Conservation (phyloP, 2,888 invertebrate species). For the Cremastobaeus sp. region DNA sequence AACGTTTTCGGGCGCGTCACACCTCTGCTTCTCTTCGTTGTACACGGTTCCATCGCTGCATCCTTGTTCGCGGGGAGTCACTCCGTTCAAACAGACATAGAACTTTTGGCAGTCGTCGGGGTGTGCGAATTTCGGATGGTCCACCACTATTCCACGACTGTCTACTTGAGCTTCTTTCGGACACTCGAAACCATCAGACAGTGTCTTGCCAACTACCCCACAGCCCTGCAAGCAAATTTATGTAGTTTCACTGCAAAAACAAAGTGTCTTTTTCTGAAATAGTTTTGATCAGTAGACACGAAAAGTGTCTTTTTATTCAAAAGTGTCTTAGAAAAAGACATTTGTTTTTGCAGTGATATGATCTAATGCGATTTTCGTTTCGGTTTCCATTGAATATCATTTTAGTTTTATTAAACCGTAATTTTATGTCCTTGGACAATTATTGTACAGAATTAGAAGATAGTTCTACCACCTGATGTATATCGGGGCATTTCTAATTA, state of each 20-base stretch:
- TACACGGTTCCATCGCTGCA: slow-evolving; percentile 94
- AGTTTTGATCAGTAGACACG: no score
- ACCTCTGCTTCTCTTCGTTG: slow-evolving; percentile 90
- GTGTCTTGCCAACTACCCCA: slow-evolving; percentile 79
- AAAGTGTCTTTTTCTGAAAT: no score
- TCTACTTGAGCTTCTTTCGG: slow-evolving; percentile 85
- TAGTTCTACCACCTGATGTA: no score
- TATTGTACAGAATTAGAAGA: no score
- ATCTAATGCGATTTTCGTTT: no score
- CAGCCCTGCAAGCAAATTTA: slow-evolving; percentile 68
- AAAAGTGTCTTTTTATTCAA: no score
- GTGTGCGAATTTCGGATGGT: slow-evolving; percentile 92
- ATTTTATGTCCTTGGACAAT: no score
- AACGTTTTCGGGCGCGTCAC: slow-evolving; percentile 94
- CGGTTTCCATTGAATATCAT: no score
- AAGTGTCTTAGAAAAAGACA: no score
- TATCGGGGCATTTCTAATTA: no score
- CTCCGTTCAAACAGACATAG: slow-evolving; percentile 92
- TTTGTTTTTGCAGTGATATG: no score
- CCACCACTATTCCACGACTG: slow-evolving; percentile 84
- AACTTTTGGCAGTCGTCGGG: slow-evolving; percentile 93
- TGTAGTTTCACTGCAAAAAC: neutral
- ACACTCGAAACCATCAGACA: slow-evolving; percentile 91
- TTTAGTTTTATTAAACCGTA: no score
- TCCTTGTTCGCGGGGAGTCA: slow-evolving; percentile 91